phyloP scores from a whole-genome alignment of 1,140 invertebrate genomes.

The Drosophila lowei region DNA sequence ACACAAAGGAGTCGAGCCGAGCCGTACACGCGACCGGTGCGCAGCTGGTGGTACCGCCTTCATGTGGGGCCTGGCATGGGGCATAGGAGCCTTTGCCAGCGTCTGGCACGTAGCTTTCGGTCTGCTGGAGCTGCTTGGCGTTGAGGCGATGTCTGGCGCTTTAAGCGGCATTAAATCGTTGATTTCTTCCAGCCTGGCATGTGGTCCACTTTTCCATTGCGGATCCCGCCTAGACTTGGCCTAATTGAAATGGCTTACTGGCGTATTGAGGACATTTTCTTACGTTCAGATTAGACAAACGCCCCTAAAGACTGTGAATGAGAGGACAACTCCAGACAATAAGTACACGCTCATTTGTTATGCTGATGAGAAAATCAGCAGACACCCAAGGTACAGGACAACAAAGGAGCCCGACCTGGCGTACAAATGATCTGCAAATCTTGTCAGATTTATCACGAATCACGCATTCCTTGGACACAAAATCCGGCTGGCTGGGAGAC shows the following conservation, averaged over 20 bases:
- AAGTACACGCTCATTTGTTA: constrained; percentile 32
- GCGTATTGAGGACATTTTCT: constrained; percentile 13
- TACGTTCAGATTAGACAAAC: background rate
- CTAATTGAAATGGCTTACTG: constrained; percentile 48
- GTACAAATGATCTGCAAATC: constrained; percentile 58
- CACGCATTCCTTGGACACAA: constrained; percentile 50
- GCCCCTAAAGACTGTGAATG: background rate
- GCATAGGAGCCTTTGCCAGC: constrained; percentile 10
- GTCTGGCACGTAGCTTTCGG: constrained; percentile 62
- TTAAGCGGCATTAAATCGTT: constrained; percentile 53
- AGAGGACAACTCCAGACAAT: constrained; percentile 27
- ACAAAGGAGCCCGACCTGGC: constrained; percentile 18
- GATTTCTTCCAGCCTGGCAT: constrained; percentile 42
- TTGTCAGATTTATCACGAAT: constrained; percentile 60
- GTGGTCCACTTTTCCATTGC: constrained; percentile 47
- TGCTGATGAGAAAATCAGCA: constrained; percentile 50
- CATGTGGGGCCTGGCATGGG: constrained; percentile 5
- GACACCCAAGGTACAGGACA: constrained; percentile 14
- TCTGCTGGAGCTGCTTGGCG: constrained; percentile 54
- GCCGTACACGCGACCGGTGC: constrained; percentile 38
- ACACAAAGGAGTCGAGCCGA: constrained; percentile 38
- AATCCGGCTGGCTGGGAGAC: constrained; percentile 33
- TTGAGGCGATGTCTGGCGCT: constrained; percentile 27
- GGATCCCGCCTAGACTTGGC: background rate
- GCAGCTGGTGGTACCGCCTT: constrained; percentile 46